A percentile compares a stretch with the other conserved stretches of the same genome.
Evolutionary conservation across 2,797 vertebrate species (phyloP).

Genomic region (Austrolebias charrua): DNA sequence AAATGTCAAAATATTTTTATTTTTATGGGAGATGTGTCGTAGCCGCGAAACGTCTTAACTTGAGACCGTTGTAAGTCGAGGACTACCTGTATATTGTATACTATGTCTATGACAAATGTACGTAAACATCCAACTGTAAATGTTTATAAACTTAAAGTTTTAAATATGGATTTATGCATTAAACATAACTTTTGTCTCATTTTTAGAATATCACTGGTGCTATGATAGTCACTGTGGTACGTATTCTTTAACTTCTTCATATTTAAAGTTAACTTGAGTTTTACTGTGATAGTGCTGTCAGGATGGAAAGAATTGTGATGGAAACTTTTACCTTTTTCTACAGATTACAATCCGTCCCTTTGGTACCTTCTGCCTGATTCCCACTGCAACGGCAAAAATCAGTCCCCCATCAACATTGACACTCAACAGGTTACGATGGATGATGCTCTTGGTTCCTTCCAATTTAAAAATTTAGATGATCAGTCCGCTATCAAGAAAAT

Average conservation of each 20-base stretch:
- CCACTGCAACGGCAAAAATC: slow-evolving; percentile 26
- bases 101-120: neutral
- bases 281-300: neutral
- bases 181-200: neutral
- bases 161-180: neutral
- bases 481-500: slow-evolving; percentile 53
- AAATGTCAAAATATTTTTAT: too few relatives aligned
- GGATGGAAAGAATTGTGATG: too few relatives aligned
- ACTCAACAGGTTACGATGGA: neutral
- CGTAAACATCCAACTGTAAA: neutral
- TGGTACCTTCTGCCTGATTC: slow-evolving; percentile 49
- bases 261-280: neutral
- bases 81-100: too few relatives aligned
- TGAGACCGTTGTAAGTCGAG: too few relatives aligned
- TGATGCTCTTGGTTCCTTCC: slow-evolving; percentile 30
- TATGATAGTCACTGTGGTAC: slow-evolving; percentile 62
- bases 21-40: too few relatives aligned
- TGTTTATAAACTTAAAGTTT: neutral
- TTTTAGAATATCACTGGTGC: slow-evolving; percentile 60
- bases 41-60: too few relatives aligned
- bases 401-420: slow-evolving; percentile 71
- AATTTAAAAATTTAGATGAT: slow-evolving; percentile 51
- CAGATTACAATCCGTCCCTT: slow-evolving; percentile 13
- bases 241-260: neutral
- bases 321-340: neutral